Evolutionary conservation across 2,888 invertebrate species (phyloP), one percentile per base, ranked within the genome.

Genomic region (Drosophila kuntzei): DNA sequence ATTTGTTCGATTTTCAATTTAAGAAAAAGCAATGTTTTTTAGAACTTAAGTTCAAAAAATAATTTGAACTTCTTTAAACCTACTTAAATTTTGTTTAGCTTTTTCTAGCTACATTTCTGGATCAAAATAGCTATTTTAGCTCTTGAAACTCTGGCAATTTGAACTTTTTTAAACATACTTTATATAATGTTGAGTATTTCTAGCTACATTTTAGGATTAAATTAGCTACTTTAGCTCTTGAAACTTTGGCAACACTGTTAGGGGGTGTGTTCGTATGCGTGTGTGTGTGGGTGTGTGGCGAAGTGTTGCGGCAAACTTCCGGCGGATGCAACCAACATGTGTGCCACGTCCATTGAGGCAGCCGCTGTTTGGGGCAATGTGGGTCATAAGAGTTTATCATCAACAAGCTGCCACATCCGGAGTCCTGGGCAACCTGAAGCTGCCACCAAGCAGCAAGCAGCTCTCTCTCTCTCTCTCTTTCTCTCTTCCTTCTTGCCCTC

Each of bases 381-480:
- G 87, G 84, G 89, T 87, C 84, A 89, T 79, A 84, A 72, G 84
- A 85, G 89, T 84, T 84, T 84, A 84, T 84, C 87, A 89, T 78
- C 84, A 87, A 79, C 77, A 89, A 86, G 87, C 87, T 87, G 82
- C 81, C 85, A 85, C 85, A 87, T 82, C 85, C 87, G 72, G 61
- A 49, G 53, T 77, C 67, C 61, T 69, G 72, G 62, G 66, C 85
- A 85, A 71, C 86, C 81, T 82, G 76, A 79, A 75, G 79, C 79
- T 71, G 73, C 65, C 50, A 29, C 44, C 41, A 20, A 14, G 46
- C 39, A 36, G 43, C 36, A 34, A n/a, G n/a, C 34, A 34, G 6
- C 1, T 16, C 55, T 18, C 36, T 5, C 36, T 59, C 49, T 59
- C n/a, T 20, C 12, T 9, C n/a, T 12, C 18, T 39, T 6, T 12